phyloP scores from a whole-genome alignment of 37 sponge, comb jelly and placozoan genomes.

The Axinella damicornis region DNA sequence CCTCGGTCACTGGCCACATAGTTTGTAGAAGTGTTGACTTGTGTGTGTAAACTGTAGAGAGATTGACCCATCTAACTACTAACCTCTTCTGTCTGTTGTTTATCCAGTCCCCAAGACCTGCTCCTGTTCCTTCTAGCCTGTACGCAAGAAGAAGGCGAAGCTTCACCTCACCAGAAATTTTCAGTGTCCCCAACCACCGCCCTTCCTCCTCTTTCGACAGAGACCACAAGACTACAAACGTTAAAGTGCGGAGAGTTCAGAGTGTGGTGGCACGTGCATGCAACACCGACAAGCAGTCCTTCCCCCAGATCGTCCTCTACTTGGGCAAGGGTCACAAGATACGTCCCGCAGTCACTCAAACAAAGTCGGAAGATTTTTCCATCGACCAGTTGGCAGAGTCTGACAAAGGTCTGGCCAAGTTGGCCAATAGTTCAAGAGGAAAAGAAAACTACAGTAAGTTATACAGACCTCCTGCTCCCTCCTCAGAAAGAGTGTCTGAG shows the following conservation, averaged over 20 bases:
- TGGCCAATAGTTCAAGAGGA: no score
- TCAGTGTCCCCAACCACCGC: neutral
- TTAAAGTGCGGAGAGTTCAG: neutral
- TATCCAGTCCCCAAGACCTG: neutral
- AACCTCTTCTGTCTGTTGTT: neutral
- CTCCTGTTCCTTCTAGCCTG: no score
- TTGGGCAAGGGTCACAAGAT: neutral
- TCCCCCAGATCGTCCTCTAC: conserved; percentile 20
- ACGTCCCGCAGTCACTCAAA: no score
- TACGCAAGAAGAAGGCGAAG: neutral
- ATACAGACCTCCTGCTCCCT: no score
- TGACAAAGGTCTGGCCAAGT: neutral
- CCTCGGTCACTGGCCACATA: no score
- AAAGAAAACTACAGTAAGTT: no score
- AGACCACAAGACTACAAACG: neutral
- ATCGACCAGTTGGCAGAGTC: neutral
- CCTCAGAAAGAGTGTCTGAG: no score
- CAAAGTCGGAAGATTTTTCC: neutral
- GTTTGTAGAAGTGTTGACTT: no score
- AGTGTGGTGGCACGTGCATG: conserved; percentile 10
- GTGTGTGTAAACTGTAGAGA: no score
- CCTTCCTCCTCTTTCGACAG: neutral
- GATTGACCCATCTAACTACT: no score
- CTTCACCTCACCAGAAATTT: neutral
- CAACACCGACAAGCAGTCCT: neutral